Evolutionary conservation across 37 sponge, comb jelly and placozoan genomes (phyloP).

Genomic region (Halisarca cf. caerulea): DNA sequence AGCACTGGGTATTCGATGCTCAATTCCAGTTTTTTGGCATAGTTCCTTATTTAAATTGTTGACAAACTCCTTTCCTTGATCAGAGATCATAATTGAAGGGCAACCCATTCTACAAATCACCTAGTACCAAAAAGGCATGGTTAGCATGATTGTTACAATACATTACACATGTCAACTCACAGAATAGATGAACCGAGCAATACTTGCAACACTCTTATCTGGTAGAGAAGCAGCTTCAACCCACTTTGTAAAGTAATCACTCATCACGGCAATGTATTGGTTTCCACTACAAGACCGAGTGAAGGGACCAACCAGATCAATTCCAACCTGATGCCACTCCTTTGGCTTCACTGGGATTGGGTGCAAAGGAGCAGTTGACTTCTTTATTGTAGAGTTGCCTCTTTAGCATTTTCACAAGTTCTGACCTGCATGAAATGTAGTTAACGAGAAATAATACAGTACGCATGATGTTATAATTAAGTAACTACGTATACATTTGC

Average conservation of each 20-base stretch:
- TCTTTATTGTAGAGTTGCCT: conserved; percentile 14
- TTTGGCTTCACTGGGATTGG: conserved; percentile 33
- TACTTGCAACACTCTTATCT: conserved; percentile 35
- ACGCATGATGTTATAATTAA: not conserved
- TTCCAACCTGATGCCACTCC: conserved; percentile 45
- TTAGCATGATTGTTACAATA: not conserved
- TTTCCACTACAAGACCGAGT: conserved; percentile 20
- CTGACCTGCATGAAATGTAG: not conserved
- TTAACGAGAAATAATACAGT: not conserved
- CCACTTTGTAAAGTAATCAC: conserved; percentile 56
- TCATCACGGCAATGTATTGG: conserved; percentile 37
- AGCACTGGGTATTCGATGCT: conserved; percentile 34
- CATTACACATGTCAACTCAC: conserved; percentile 20
- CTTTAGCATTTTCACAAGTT: conserved; percentile 17
- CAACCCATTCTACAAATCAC: conserved; percentile 28
- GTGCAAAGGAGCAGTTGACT: conserved; percentile 18
- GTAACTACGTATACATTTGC: too few relatives aligned
- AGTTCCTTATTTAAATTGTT: conserved; percentile 16
- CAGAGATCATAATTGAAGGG: conserved; percentile 21
- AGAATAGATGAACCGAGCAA: conserved; percentile 32
- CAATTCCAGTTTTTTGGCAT: conserved; percentile 15
- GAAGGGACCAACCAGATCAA: conserved; percentile 43
- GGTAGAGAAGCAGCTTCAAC: conserved; percentile 43
- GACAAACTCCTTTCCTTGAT: conserved; percentile 58
- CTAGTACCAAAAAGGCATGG: not conserved